Conservation (phyloP, 2,888 invertebrate genomes). For the Cecidostiba fungosa region DNA sequence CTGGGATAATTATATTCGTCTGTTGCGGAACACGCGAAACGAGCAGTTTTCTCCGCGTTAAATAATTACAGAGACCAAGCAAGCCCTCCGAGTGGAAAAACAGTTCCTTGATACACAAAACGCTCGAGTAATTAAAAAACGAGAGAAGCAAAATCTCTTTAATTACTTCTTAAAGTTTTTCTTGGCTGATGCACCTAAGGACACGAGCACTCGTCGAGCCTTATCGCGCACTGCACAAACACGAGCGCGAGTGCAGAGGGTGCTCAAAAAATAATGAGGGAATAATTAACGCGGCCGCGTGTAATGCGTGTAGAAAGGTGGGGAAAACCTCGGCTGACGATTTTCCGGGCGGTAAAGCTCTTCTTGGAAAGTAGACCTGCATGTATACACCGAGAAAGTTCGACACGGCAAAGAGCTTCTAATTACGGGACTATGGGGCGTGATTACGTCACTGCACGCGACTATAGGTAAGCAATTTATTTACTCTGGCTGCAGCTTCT, state of each 20-base stretch:
- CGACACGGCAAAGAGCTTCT: slow-evolving; percentile 47
- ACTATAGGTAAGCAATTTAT: slow-evolving; percentile 30
- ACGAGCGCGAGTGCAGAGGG: neutral
- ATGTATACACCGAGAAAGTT: slow-evolving; percentile 28
- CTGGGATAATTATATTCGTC: neutral
- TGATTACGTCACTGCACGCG: slow-evolving; percentile 36
- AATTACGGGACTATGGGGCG: slow-evolving; percentile 17
- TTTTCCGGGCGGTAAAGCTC: neutral
- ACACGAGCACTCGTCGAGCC: neutral
- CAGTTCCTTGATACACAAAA: neutral
- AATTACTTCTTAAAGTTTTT: slow-evolving; percentile 11
- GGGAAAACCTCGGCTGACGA: neutral
- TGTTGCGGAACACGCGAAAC: neutral
- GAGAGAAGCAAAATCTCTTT: neutral
- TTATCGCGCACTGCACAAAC: neutral
- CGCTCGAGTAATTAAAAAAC: neutral
- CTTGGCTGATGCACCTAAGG: neutral
- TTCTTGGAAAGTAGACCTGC: neutral
- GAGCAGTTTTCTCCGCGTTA: neutral
- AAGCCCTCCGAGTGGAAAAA: neutral
- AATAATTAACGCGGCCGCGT: slow-evolving; percentile 67
- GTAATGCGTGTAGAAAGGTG: neutral
- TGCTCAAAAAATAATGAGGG: slow-evolving; percentile 68
- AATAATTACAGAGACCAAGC: neutral
- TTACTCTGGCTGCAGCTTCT: neutral